Conservation (phyloP, 2,797 vertebrate species). For the Myotis pilosus region DNA sequence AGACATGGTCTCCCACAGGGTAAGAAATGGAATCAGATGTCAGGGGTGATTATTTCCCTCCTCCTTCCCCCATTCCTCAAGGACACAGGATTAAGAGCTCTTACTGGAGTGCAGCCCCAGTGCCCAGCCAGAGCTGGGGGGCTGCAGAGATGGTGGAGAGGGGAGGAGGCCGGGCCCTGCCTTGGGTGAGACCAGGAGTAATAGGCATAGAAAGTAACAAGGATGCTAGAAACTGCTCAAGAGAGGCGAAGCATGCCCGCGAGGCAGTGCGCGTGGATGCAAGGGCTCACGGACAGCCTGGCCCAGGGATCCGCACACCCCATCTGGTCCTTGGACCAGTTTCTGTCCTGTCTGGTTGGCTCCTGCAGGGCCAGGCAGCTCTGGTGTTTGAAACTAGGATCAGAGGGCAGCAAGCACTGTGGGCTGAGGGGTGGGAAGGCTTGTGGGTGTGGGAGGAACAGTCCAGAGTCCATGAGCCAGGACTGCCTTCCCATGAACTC, state of each 20-base stretch:
- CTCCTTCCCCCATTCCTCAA: not conserved
- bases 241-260: rapidly evolving
- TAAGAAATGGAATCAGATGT: not conserved
- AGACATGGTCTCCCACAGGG: not conserved
- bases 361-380: not conserved
- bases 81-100: not conserved
- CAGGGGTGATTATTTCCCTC: not conserved
- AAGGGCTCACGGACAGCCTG: rapidly evolving
- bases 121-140: not conserved
- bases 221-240: no score
- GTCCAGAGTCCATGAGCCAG: not conserved
- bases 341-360: not conserved
- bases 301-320: not conserved
- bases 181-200: not conserved
- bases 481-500: not conserved
- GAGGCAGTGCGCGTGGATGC: rapidly evolving
- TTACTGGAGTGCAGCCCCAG: not conserved
- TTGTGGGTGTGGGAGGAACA: not conserved
- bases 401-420: not conserved
- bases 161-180: not conserved
- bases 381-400: not conserved
- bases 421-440: not conserved
- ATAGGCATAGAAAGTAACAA: not conserved
- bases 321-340: not conserved
- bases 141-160: not conserved